Base-by-base conservation (phyloP, 2,888 invertebrate species). In the Xestia xanthographa region DNA sequence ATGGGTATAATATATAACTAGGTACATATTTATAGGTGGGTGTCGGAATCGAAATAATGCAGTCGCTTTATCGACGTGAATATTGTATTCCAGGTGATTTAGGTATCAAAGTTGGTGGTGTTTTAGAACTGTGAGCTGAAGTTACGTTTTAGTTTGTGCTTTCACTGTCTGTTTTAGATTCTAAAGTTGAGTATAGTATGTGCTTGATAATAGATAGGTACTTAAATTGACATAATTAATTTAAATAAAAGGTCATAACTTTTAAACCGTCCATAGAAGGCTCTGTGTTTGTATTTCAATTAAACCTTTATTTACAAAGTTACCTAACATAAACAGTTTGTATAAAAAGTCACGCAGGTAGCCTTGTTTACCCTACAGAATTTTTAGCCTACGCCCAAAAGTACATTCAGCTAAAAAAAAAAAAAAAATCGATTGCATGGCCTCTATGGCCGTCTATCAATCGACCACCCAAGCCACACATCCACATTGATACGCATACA, bases 1-100 rank as follows among this genome's bases (percentile, higher is more conserved):
- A 94, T 93, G 91, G 92, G 91, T 90, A 91, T 91, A 90, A 92
- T 92, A 91, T 91, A 92, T 89, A 90, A 89, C 89, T 91, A 88
- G 81, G 89, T 91, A 91, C 88, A 90, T 88, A 89, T 92, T 90
- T 91, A 91, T 91, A 88, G 88, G 88, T 87, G 84, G 86, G 80
- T 89, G 84, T 86, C 83, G 87, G 88, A 91, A 90, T 88, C 87
- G 88, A 87, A 91, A 91, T 91, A 91, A 91, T 92, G 92, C 91
- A 92, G 90, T 91, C 90, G 89, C 87, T 88, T 90, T 91, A 92
- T 91, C 90, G 92, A 89, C 83, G 83, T 89, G 88, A 89, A 90
- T 91, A 90, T 90, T 89, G 88, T 90, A 90, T 91, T 89, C 67
- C 76, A 83, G 77, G 84, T 86, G 90, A 88, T 88, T 86, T 88